Conservation (phyloP, 2,797 vertebrate species). For the Myotis findleyi region DNA sequence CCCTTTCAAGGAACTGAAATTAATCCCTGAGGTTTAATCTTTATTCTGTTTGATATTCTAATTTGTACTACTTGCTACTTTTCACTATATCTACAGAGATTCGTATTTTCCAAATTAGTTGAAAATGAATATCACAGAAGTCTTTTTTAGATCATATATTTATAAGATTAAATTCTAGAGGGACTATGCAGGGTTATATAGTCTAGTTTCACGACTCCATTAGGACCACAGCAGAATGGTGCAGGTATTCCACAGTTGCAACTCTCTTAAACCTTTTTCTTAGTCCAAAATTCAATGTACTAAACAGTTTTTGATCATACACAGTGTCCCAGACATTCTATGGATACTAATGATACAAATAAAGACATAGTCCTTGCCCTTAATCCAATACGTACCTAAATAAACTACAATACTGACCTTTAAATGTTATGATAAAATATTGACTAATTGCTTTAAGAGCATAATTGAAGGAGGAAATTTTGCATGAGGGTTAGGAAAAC, state of each 20-base stretch:
- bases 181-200: background rate
- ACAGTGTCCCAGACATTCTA: background rate
- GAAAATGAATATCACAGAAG: background rate
- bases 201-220: background rate
- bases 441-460: background rate
- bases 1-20: background rate
- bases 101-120: background rate
- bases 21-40: background rate
- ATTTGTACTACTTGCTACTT: background rate
- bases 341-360: background rate
- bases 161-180: background rate
- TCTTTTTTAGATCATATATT: slow-evolving; percentile 11
- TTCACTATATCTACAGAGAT: background rate
- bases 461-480: background rate
- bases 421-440: background rate
- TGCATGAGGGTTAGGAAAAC: background rate
- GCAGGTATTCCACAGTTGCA: background rate
- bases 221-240: background rate
- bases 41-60: background rate
- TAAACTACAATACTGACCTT: background rate
- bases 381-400: background rate
- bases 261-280: background rate
- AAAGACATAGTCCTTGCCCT: background rate
- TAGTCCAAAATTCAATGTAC: background rate
- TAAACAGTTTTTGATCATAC: background rate